A percentile compares a stretch with the other conserved stretches of the same genome.
Conservation (phyloP, 92 coral and sea anemone species). For the Isaurus tuberculatus region DNA sequence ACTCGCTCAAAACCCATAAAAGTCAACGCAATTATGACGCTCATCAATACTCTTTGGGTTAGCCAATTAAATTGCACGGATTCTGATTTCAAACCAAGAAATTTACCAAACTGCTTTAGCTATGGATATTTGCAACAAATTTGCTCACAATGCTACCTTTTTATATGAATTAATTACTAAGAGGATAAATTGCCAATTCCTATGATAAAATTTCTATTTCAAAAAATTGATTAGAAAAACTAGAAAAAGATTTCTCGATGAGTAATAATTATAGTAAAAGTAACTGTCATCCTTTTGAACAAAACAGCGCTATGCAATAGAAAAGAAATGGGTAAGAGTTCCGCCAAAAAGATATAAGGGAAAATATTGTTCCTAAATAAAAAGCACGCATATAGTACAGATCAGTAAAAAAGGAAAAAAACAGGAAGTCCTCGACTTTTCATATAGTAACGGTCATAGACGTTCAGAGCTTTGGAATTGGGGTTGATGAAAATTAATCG, state of each 20-base stretch:
- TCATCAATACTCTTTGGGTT: not conserved
- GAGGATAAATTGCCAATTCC: not conserved
- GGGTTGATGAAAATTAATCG: not conserved
- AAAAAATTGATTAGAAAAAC: not conserved
- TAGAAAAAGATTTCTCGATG: not conserved
- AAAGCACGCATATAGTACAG: too few species aligned
- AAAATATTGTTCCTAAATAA: too few species aligned
- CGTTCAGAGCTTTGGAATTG: not conserved
- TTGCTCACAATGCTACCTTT: not conserved
- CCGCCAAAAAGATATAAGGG: too few species aligned
- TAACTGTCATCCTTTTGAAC: too few species aligned
- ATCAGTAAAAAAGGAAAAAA: too few species aligned
- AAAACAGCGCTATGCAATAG: too few species aligned
- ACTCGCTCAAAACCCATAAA: not conserved
- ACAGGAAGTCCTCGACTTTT: too few species aligned
- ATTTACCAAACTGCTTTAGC: not conserved
- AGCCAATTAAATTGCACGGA: slow-evolving; percentile 13
- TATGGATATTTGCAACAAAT: not conserved
- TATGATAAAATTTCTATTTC: not conserved
- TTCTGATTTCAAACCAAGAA: slow-evolving; percentile 47
- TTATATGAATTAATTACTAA: not conserved
- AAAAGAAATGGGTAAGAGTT: too few species aligned
- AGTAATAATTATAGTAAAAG: too few species aligned
- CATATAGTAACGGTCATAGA: not conserved
- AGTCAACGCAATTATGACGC: not conserved